Conservation (phyloP, 2,113 vertebrate species). For the Triplophysa siluroides region DNA sequence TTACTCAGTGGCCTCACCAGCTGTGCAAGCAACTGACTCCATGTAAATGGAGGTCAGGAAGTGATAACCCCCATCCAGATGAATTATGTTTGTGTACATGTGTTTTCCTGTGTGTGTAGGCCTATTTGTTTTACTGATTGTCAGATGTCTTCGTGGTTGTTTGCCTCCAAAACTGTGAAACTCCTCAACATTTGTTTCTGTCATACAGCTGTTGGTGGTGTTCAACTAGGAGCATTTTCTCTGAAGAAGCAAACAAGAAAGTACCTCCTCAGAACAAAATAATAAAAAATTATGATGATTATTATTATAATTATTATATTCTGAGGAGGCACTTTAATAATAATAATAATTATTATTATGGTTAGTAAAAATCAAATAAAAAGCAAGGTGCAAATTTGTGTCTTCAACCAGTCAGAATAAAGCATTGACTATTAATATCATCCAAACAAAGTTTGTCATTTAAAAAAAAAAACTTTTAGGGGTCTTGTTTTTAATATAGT, state of each 20-base stretch:
- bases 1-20: conserved; percentile 34
- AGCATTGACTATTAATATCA: too few relatives aligned
- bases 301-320: too few relatives aligned
- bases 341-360: too few relatives aligned
- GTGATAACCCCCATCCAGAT: conserved; percentile 28
- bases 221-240: conserved; percentile 1
- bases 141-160: conserved; percentile 30
- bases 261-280: not conserved
- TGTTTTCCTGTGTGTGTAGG: conserved; percentile 35
- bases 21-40: conserved; percentile 37
- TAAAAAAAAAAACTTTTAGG: too few relatives aligned
- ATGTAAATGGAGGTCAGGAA: conserved; percentile 19
- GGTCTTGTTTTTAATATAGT: too few relatives aligned
- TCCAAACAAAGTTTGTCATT: too few relatives aligned
- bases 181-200: conserved; percentile 30
- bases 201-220: not conserved
- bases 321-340: too few relatives aligned
- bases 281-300: not conserved
- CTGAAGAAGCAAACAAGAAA: not conserved
- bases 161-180: conserved; percentile 1
- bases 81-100: conserved; percentile 36
- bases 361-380: too few relatives aligned
- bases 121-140: conserved; percentile 7
- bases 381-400: too few relatives aligned
- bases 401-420: too few relatives aligned